phyloP scores from a whole-genome alignment of 2,797 vertebrate species.

The Amniataba percoides region DNA sequence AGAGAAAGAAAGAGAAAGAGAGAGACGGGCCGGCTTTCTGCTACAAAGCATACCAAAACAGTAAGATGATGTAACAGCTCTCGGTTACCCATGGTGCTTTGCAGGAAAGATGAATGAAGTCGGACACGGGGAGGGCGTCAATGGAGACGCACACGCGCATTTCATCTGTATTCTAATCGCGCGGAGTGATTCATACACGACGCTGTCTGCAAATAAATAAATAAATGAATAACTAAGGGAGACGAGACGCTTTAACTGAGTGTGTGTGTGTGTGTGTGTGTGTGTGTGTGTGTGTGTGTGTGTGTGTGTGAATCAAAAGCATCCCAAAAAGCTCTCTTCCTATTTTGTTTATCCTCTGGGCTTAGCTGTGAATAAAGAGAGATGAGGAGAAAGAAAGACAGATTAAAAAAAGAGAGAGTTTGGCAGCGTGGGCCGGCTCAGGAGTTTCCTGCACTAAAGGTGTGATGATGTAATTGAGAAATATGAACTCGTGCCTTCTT shows the following conservation, averaged over 20 bases:
- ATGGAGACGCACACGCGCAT: conserved; percentile 53
- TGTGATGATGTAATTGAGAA: conserved; percentile 48
- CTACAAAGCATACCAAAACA: conserved; percentile 55
- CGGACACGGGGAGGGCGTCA: conserved; percentile 56
- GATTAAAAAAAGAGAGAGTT: not conserved
- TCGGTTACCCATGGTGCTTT: conserved; percentile 74
- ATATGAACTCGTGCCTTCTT: not conserved
- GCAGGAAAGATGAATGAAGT: conserved; percentile 80
- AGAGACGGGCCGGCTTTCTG: conserved; percentile 41
- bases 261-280: conserved; percentile 15
- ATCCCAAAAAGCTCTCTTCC: not conserved
- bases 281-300: conserved; percentile 23
- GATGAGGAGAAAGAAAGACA: not conserved
- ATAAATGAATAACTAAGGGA: not conserved
- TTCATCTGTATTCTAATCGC: conserved; percentile 66
- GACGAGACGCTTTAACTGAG: conserved; percentile 7
- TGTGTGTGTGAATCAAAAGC: conserved; percentile 9
- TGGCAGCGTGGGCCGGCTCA: conserved; percentile 18
- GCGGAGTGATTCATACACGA: conserved; percentile 60
- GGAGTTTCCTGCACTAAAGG: conserved; percentile 61
- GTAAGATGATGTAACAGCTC: conserved; percentile 70
- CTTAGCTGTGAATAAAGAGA: conserved; percentile 17
- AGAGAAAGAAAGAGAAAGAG: conserved; percentile 10
- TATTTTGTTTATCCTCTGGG: conserved; percentile 5
- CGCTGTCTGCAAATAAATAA: not conserved